Evolutionary conservation across 2,888 invertebrate species (phyloP).

Genomic region (Drosophila anomelani): DNA sequence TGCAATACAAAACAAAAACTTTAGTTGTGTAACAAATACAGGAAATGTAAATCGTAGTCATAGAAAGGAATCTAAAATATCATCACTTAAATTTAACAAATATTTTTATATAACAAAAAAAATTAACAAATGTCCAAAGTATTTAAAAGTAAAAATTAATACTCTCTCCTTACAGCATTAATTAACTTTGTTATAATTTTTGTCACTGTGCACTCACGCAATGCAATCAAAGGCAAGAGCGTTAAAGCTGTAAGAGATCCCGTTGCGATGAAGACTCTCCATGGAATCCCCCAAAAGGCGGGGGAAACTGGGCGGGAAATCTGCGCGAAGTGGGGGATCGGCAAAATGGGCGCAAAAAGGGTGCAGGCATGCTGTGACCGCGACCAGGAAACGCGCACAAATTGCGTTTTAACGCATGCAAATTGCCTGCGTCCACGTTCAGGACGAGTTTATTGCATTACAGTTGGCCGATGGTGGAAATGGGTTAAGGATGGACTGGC

Average conservation of each 20-base stretch:
- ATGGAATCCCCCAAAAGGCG: constrained; percentile 32
- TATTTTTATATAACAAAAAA: background rate
- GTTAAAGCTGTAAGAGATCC: constrained; percentile 46
- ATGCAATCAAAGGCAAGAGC: constrained; percentile 17
- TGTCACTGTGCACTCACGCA: constrained; percentile 9
- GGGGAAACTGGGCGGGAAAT: constrained; percentile 10
- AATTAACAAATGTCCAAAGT: too few species aligned
- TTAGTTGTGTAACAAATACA: background rate
- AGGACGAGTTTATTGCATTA: constrained; percentile 73
- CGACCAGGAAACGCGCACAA: constrained; percentile 71
- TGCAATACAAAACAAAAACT: background rate
- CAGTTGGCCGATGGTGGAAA: constrained; percentile 39
- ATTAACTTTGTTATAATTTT: background rate
- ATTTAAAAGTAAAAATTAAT: background rate
- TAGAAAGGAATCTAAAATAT: background rate
- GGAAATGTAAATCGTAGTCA: too few species aligned
- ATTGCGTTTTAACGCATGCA: constrained; percentile 82
- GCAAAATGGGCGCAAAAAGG: background rate
- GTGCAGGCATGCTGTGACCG: constrained; percentile 44
- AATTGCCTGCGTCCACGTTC: constrained; percentile 67
- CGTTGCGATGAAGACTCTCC: constrained; percentile 40
- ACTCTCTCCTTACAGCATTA: too few species aligned
- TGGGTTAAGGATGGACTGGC: background rate
- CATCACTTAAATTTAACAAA: background rate
- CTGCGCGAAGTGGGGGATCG: background rate